Evolutionary conservation across 2,888 invertebrate genomes (phyloP), one percentile per base, ranked within the genome.

Genomic region (Eumacrocentrus americanus): DNA sequence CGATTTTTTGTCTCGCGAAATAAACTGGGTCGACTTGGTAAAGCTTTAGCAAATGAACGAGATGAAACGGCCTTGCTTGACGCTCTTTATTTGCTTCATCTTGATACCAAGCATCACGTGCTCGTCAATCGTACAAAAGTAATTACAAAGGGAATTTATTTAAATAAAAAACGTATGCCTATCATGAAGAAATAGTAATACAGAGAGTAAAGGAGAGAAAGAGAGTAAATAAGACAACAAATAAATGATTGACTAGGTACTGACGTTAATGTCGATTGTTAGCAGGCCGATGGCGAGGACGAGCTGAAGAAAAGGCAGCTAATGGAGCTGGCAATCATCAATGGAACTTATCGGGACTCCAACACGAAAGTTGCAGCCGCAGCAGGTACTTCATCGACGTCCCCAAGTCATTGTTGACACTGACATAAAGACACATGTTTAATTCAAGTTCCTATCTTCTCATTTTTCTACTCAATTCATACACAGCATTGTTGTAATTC

Each of bases 241-340:
- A 47, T 34, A 20, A 56, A 35, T 46, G 4, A 16, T 22, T 20
- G 44, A 57, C 55, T 51, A 50, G 52, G 61, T 74, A 70, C 76
- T 75, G 77, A 79, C 76, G 74, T 61, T 73, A 66, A 74, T 75
- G 60, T 79, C 73, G 73, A 73, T 75, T 78, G 72, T 76, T 76
- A 91, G 89, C 91, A 99, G 97, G 97, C 98, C 65, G 99, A 99
- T 83, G 99, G 99, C 66, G 99, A 99, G 86, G 99, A 99, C 84
- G 99, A 99, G 83, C 85, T 99, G 80, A 99, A 99, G 88, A 98
- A 99, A 84, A 90, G 98, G 81, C 99, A 99, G 84, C 87, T 99
- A 76, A 99, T 99, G 98, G 99, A 99, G 84, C 86, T 99, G 81
- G 99, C 99, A 78, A 99, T 99, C 78, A 98, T 99, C 81, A 99